These are phyloP conservation scores for Ridgeia piscesae DNA, from an alignment of 1,140 invertebrate species.

Conservation along the genomic window DNA sequence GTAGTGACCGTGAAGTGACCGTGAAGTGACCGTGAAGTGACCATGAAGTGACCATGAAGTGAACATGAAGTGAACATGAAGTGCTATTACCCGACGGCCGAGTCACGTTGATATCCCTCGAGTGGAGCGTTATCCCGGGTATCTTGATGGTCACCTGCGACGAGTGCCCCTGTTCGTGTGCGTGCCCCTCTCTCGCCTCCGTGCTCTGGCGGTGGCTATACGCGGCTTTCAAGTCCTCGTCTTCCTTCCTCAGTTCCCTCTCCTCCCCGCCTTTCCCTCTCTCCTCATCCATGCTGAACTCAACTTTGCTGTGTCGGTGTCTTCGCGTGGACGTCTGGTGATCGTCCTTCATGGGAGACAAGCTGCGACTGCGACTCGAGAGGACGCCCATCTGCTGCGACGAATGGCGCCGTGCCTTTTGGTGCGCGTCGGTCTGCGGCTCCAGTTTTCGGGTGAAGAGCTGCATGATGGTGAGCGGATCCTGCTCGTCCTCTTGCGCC, in stretches of 20 bases:
- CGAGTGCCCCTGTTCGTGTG: no score
- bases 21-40: no score
- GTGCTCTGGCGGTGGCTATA: background rate
- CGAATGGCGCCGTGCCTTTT: background rate
- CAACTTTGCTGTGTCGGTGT: background rate
- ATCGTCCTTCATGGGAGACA: background rate
- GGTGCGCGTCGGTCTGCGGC: no score
- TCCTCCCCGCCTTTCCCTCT: background rate
- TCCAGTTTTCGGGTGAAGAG: background rate
- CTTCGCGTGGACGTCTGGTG: background rate
- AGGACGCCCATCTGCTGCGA: background rate
- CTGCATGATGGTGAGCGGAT: background rate
- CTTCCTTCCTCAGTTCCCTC: background rate
- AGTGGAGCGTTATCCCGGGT: background rate
- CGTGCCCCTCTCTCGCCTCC: background rate
- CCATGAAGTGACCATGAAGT: no score
- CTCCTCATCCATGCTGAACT: background rate
- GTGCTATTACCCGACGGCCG: background rate
- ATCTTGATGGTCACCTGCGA: background rate
- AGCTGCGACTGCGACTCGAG: background rate
- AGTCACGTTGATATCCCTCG: background rate
- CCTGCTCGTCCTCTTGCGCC: background rate
- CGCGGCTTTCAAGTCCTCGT: no score
- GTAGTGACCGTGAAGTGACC: no score
- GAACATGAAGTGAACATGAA: background rate